Conservation (phyloP, 2,888 invertebrate species). For the Agrochola lota region DNA sequence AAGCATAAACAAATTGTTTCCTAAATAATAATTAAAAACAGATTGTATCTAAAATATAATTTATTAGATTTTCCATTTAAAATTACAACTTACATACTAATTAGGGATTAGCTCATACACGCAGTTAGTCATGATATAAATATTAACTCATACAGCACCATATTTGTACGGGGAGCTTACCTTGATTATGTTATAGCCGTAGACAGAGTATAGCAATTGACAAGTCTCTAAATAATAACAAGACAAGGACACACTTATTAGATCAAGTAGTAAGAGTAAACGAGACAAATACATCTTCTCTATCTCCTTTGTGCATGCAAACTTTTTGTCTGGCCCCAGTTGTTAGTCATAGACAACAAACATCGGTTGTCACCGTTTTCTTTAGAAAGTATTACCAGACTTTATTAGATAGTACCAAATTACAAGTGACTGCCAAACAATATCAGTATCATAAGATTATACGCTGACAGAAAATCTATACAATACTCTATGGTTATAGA, state of each 20-base stretch:
- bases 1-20: neutral
- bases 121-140: constrained; percentile 44
- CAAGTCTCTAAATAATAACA: neutral
- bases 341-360: neutral
- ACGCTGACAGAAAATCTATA: neutral
- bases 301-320: neutral
- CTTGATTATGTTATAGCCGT: neutral
- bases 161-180: constrained; percentile 36
- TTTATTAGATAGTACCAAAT: neutral
- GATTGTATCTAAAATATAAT: constrained; percentile 70
- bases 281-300: neutral
- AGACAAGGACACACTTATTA: constrained; percentile 3
- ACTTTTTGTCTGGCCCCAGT: neutral
- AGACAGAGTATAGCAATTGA: neutral
- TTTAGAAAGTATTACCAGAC: neutral
- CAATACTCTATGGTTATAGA: neutral
- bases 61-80: constrained; percentile 76
- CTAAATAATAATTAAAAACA: constrained; percentile 7
- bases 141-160: constrained; percentile 49
- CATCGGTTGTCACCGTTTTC: neutral
- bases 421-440: neutral
- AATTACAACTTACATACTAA: constrained; percentile 79
- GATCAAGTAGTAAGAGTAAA: neutral
- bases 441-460: neutral
- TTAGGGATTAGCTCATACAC: constrained; percentile 60